Percentiles rank a stretch among this genome's conserved stretches.
phyloP scores from a whole-genome alignment of 2,888 invertebrate genomes.

The Zele albiditarsus region DNA sequence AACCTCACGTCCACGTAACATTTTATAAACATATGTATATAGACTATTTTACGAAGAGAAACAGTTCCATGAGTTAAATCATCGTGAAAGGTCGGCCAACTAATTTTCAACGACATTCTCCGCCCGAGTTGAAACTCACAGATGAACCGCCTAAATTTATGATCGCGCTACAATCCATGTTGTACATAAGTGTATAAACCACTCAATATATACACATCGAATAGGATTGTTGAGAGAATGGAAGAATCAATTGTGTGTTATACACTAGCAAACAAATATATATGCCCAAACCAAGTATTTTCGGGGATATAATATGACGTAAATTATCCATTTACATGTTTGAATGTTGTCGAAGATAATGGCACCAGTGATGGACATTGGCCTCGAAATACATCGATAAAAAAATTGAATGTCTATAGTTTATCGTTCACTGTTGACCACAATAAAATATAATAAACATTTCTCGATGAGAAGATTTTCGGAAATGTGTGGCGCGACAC shows the following conservation, averaged over 20 bases:
- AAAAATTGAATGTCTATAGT: no score
- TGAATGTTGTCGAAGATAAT: background rate
- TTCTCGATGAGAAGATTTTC: no score
- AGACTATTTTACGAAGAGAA: background rate
- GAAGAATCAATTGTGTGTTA: constrained; percentile 4
- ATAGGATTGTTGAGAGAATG: constrained; percentile 17
- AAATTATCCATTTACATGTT: background rate
- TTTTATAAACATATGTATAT: background rate
- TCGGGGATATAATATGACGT: no score
- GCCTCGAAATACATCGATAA: no score
- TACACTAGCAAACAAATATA: no score
- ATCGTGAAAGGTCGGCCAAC: constrained; percentile 37
- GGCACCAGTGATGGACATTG: no score
- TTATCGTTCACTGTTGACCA: no score
- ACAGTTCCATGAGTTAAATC: constrained; percentile 34
- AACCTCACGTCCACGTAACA: background rate
- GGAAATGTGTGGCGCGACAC: no score
- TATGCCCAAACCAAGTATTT: no score
- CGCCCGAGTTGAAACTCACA: constrained; percentile 17
- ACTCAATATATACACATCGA: background rate
- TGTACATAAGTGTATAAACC: background rate
- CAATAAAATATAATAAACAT: no score
- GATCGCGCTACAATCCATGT: constrained; percentile 29
- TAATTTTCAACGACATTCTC: constrained; percentile 4
- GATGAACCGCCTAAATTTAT: constrained; percentile 50